Evolutionary conservation across 2,888 invertebrate species (phyloP), one percentile per base, ranked within the genome.

Genomic region (Perithous albicinctus): DNA sequence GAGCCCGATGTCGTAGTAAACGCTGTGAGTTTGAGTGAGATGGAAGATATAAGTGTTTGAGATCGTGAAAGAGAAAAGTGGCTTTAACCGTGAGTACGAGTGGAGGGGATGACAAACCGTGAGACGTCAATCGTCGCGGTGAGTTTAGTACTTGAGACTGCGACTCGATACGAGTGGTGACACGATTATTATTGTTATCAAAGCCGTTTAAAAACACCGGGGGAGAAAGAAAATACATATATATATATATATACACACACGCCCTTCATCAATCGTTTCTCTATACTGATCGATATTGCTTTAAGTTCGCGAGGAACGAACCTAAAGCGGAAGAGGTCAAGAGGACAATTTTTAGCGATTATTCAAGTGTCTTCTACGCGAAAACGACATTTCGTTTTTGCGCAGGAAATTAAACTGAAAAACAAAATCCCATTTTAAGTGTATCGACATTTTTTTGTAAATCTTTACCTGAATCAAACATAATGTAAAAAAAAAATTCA

Each of bases 21-120:
- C 38, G 23, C 23, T 10, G 59, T 59, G 54, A 63, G 66, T 59
- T 32, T 6, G 84, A 66, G 69, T 78, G 78, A 72, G 67, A 74
- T 73, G 64, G 51, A n/a, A 23, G 35, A 74, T 32, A n/a, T 18
- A 38, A 20, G 46, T 20, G 20, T 32, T 32, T 59, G 59, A 77
- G 76, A 69, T 73, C 61, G 67, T 32, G 77, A 64, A 64, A 64
- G 69, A 67, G 64, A 72, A 56, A 67, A 63, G 73, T 69, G 78
- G 26, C 41, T n/a, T n/a, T 66, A 76, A 72, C 35, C 38, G 64
- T 48, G 63, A 35, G 56, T 32, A 46, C 38, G 15, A 43, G 59
- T 73, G 85, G 88, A 84, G 85, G 88, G 85, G 76, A 85, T 86
- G 83, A n/a, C n/a, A 85, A 86, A 83, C 84, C 84, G 79, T 83